Percentiles rank a stretch among this genome's conserved stretches.
These are phyloP conservation scores for Trigoniulus corallinus DNA, from an alignment of 1,140 invertebrate genomes.

Conservation along the genomic window DNA sequence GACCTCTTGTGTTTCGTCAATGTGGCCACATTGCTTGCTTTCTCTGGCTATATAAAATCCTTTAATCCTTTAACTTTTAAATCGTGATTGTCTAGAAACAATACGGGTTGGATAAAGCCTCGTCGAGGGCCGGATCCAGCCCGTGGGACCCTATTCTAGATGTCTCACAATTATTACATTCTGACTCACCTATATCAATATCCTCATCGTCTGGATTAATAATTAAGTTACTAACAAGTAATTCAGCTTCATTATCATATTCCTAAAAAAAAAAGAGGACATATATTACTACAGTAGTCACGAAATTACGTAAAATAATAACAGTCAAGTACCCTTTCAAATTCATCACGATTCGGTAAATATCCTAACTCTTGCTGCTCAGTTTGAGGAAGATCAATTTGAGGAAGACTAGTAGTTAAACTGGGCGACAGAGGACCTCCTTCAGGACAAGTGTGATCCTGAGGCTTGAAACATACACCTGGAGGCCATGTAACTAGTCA, in stretches of 20 bases:
- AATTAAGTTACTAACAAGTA: conserved; percentile 61
- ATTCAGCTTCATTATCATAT: conserved; percentile 81
- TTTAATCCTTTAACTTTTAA: no score
- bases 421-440: conserved; percentile 60
- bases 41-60: no score
- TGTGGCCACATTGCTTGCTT: no score
- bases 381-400: conserved; percentile 56
- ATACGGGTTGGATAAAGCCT: no score
- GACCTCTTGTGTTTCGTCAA: no score
- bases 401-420: conserved; percentile 43
- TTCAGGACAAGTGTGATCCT: conserved; percentile 55
- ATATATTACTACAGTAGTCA: conserved; percentile 9
- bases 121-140: no score
- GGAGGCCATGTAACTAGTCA: conserved; percentile 26
- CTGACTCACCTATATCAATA: conserved; percentile 59
- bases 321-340: conserved; percentile 51
- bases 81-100: no score
- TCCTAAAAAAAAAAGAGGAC: conserved; percentile 38
- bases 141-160: no score
- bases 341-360: conserved; percentile 88
- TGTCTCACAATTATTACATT: no score
- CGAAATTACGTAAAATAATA: conserved; percentile 8
- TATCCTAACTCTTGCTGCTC: conserved; percentile 78
- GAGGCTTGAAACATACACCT: conserved; percentile 20
- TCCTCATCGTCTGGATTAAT: conserved; percentile 70